Conservation (phyloP, 2,888 invertebrate species). For the Ditula angustiorana region DNA sequence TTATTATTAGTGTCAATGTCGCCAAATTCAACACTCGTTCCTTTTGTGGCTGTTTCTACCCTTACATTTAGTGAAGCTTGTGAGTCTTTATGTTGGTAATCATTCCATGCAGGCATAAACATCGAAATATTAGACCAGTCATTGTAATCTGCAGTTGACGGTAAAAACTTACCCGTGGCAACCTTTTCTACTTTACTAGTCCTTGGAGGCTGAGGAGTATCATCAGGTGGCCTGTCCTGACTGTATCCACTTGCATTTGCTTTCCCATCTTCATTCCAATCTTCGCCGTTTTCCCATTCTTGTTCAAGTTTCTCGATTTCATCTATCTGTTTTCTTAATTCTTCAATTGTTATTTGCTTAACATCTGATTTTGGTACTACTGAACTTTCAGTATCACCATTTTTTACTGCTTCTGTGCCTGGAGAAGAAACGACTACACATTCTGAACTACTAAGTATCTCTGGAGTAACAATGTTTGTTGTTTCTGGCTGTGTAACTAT, state of each 20-base stretch:
- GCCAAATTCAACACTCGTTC: conserved; percentile 64
- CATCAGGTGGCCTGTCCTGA: conserved; percentile 30
- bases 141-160: conserved; percentile 52
- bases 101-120: conserved; percentile 64
- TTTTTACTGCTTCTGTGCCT: not conserved
- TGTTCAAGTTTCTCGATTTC: conserved; percentile 65
- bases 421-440: not conserved
- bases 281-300: conserved; percentile 73
- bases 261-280: conserved; percentile 59
- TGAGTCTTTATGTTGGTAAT: conserved; percentile 37
- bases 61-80: conserved; percentile 38
- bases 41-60: conserved; percentile 52
- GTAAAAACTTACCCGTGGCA: conserved; percentile 47
- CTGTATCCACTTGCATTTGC: conserved; percentile 33
- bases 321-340: conserved; percentile 61
- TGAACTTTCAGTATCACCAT: not conserved
- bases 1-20: conserved; percentile 57
- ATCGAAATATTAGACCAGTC: conserved; percentile 70
- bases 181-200: conserved; percentile 33
- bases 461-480: not conserved
- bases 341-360: conserved; percentile 44
- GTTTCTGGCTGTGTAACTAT: not conserved
- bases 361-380: conserved; percentile 22
- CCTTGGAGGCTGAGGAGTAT: conserved; percentile 62
- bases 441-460: not conserved